phyloP scores from a whole-genome alignment of 2,888 invertebrate genomes.

The Limenitis arthemis region DNA sequence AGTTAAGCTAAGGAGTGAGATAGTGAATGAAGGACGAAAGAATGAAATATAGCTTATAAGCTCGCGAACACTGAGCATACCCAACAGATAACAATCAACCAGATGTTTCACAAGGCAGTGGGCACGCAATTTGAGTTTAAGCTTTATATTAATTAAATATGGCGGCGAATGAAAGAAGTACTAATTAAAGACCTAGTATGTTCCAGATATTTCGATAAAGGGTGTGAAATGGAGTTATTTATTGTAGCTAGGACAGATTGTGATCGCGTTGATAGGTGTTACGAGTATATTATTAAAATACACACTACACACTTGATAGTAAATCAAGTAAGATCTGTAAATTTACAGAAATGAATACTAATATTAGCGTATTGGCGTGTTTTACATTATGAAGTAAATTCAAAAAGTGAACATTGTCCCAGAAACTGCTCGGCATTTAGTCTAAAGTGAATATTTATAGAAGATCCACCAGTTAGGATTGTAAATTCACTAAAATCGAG shows the following conservation, averaged over 20 bases:
- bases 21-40: neutral
- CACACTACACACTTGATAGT: neutral
- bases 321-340: too few species aligned
- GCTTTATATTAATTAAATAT: conserved; percentile 44
- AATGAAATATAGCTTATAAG: neutral
- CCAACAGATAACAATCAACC: conserved; percentile 15
- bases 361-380: too few species aligned
- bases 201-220: conserved; percentile 30
- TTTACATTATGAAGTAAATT: too few species aligned
- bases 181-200: conserved; percentile 44
- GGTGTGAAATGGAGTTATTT: conserved; percentile 15
- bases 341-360: too few species aligned
- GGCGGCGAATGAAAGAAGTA: conserved; percentile 44
- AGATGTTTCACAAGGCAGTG: conserved; percentile 32
- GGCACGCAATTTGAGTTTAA: conserved; percentile 34
- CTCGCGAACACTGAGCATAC: conserved; percentile 4
- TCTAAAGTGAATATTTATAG: too few species aligned
- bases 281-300: neutral
- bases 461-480: too few species aligned
- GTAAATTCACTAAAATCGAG: too few species aligned
- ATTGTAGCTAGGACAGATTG: neutral
- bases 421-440: too few species aligned
- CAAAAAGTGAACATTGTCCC: too few species aligned
- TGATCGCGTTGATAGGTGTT: neutral
- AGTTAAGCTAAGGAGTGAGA: too few species aligned